Evolutionary conservation across 2,797 vertebrate genomes (phyloP), one percentile per base, ranked within the genome.

Genomic region (Sebastes baramenuke): DNA sequence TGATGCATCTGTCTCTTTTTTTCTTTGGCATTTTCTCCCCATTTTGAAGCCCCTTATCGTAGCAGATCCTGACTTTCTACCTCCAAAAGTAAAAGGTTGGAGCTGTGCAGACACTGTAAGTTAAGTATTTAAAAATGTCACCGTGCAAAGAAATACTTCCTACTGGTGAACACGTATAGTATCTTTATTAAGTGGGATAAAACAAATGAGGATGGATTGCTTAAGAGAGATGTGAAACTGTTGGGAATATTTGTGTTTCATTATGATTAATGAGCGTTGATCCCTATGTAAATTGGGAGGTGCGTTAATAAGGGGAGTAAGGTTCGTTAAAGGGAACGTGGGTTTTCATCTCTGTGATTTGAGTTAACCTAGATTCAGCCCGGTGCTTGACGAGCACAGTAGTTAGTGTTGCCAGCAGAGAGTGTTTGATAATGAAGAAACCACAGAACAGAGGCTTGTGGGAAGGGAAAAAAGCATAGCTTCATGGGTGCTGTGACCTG

Each of bases 181-280:
- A 58, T 69, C 58, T 76, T 87, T 79, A 85, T 83, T 73, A 87
- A 87, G 68, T 42, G 52, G n/a, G 59, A 64, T 66, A 49, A 76
- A 83, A 77, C 56, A 74, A 80, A 88, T 67, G 60, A 90, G 83
- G 84, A 87, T 83, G 73, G 60, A 82, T 77, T 49, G 32, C 85
- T 49, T 77, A 6, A 32, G 68, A 80, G 80, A 75, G 62, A 75
- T 59, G 75, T 55, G 68, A 78, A 86, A 67, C 84, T 76, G 59
- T 75, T 77, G 76, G 82, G 87, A 83, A 83, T 83, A 72, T 85
- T 86, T 82, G 61, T 29, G 64, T 79, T 87, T 86, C 79, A 75
- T 30, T 67, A 52, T 90, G 83, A 90, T 93, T 77, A 89, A 88
- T 84, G 83, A 86, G 80, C 25, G 14, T 52, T 81, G 73, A 85